Base-by-base conservation (phyloP, 2,888 invertebrate species). In the Hanleya hanleyi region DNA sequence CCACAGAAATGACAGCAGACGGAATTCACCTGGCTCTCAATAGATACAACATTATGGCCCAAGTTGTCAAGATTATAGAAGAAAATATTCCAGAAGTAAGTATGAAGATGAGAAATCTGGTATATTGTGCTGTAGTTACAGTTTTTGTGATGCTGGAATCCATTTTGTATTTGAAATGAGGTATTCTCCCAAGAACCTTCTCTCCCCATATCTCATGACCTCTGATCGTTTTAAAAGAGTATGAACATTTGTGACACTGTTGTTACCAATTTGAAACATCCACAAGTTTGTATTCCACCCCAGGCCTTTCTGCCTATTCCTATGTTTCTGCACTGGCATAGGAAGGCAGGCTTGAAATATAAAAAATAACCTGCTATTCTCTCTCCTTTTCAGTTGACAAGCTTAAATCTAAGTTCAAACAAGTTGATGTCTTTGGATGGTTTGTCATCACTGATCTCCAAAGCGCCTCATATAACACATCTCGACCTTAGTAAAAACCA, bases 351-450 rank as follows among this genome's bases (percentile, higher is more conserved):
- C n/a, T n/a, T n/a, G n/a, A n/a, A n/a, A n/a, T n/a, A n/a, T n/a
- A n/a, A n/a, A n/a, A n/a, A n/a, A n/a, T n/a, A n/a, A n/a, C n/a
- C n/a, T n/a, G 26, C 18, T 22, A 26, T 70, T 68, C 15, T 33
- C 51, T 33, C 69, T 35, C 47, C 41, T 67, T 79, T 77, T 12
- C 81, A 88, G 88, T 51, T 87, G 72, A 94, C 94, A 86, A 95
- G 95, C 0, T 90, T 97, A 6, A 95, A 96, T 91, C 91, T 97
- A 37, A 94, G 94, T 86, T 94, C 95, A 67, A 97, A 97, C 90
- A 94, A 94, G 86, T 91, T 97, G 0, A 91, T 93, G 77, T 92
- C 92, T 6, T 90, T 95, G 70, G 94, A 95, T 69, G 94, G 93
- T 78, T 91, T 96, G 77, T 93, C 93, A 83, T 91, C 92, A n/a